Base-by-base conservation (phyloP, 2,888 invertebrate genomes). In the Helicoverpa assulta region DNA sequence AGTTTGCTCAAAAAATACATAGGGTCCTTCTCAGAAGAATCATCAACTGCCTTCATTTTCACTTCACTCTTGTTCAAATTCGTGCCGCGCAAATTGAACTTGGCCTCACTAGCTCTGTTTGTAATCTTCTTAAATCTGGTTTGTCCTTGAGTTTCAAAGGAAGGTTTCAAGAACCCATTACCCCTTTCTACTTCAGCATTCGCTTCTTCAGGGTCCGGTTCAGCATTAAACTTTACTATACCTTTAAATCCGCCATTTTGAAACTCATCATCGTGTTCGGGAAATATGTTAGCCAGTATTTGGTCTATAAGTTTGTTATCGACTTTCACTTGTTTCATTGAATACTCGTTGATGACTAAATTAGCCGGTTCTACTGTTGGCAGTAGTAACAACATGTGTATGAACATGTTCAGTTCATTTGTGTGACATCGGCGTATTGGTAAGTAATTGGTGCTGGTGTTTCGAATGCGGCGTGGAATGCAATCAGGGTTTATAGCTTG, bases 401-500 rank as follows among this genome's bases (percentile, higher is more conserved):
- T 21, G 8, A 69, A 29, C 78, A 77, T 72, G 51, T 61, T 70
- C 10, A 64, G 33, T 43, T 16, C 21, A 54, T 55, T 43, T 29
- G 14, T 62, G 53, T 53, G 65, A 69, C 53, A 60, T 69, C 14
- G 16, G 55, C 58, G 29, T 21, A 5, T 47, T 16, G n/a, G 8
- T 43, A 52, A 16, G 2, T 59, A 52, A 55, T 65, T 53, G 54
- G 10, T 53, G 29, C 51, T 40, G 47, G 2, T n/a, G 29, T 68
- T 43, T 53, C 40, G 29, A 68, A 65, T 52, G 5, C 12, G 26
- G 14, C 73, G 21, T 65, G 68, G 54, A 58, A 68, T 59, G 52
- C 55, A 37, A 73, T 77, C 67, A 60, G 2, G 40, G 65, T 77
- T 77, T 73, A 76, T 73, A 51, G 53, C 55, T 77, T 19, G 40